Evolutionary conservation across 2,113 vertebrate genomes (phyloP).

Genomic region (Cinclus mexicanus): DNA sequence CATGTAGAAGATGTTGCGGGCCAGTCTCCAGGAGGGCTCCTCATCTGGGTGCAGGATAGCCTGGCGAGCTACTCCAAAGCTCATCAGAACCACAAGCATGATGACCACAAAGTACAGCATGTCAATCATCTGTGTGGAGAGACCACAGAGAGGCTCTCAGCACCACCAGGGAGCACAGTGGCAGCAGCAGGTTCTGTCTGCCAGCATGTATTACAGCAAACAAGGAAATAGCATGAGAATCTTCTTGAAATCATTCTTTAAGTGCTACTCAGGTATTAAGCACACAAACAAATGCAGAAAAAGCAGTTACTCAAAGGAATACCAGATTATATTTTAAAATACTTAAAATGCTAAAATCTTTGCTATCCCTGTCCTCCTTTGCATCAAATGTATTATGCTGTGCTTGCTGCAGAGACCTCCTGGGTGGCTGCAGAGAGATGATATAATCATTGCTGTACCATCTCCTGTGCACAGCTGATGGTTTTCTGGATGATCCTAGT

Average conservation of each 20-base stretch:
- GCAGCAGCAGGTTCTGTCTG: not conserved
- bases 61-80: constrained; percentile 95
- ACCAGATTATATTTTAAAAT: not conserved
- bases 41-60: constrained; percentile 97
- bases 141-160: not conserved
- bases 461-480: not conserved
- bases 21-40: constrained; percentile 95
- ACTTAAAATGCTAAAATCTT: not conserved
- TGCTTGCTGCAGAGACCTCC: not conserved
- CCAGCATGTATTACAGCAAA: not conserved
- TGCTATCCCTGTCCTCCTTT: not conserved
- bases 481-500: not conserved
- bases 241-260: not conserved
- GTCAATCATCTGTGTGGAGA: constrained; percentile 90
- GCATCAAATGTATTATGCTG: not conserved
- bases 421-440: not conserved
- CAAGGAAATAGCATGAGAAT: not conserved
- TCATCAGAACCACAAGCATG: constrained; percentile 98
- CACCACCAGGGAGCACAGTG: not conserved
- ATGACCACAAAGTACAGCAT: constrained; percentile 99
- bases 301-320: not conserved
- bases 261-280: not conserved
- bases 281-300: not conserved
- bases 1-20: constrained; percentile 99
- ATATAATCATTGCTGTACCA: not conserved